Percentiles rank a stretch among this genome's conserved stretches.
These are phyloP conservation scores for Phalanger gymnotis DNA, from an alignment of 2,797 vertebrate species.

Conservation along the genomic window DNA sequence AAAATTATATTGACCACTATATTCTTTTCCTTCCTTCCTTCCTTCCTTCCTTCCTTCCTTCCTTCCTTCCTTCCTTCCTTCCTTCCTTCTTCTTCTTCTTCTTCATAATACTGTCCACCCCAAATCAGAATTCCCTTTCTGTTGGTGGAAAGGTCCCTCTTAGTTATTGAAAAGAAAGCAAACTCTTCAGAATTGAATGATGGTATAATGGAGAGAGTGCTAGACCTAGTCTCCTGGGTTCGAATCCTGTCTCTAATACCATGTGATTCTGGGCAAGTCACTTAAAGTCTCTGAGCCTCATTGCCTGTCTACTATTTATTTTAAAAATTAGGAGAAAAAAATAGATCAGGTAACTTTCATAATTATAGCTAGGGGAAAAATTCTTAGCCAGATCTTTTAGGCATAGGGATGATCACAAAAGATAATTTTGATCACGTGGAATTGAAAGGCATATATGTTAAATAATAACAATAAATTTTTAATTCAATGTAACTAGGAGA, in stretches of 20 bases:
- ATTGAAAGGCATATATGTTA: neutral
- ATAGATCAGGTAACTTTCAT: neutral
- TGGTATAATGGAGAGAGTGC: neutral
- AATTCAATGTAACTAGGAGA: neutral
- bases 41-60: no score
- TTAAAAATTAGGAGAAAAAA: neutral
- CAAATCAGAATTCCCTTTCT: neutral
- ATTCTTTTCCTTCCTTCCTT: neutral
- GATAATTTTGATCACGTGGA: neutral
- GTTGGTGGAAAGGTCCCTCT: fast-evolving
- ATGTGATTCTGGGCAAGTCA: fast-evolving
- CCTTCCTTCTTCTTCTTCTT: no score
- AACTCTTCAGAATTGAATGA: fast-evolving
- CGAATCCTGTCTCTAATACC: neutral
- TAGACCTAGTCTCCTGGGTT: neutral
- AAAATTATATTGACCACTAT: neutral
- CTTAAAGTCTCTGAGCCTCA: neutral
- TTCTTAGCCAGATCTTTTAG: neutral
- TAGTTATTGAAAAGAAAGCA: fast-evolving
- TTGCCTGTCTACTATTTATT: neutral
- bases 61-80: no score
- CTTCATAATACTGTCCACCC: neutral
- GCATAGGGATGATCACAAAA: neutral
- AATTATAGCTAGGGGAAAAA: neutral
- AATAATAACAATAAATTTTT: neutral